Base-by-base conservation (phyloP, 2,113 vertebrate species). In the Phainopepla nitens region DNA sequence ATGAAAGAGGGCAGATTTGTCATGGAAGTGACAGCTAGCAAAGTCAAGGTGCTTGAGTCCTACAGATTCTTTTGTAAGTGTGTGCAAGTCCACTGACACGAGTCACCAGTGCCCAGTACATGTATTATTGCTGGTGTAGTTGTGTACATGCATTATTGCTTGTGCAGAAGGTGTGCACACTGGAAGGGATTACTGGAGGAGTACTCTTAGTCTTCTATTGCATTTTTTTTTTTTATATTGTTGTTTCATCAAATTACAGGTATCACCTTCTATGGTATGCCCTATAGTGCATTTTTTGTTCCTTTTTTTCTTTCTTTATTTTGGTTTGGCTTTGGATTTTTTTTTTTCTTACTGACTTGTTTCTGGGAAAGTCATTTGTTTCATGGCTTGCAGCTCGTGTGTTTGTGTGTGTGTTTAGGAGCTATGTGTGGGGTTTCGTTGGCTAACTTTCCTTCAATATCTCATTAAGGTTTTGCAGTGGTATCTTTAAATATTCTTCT, bases 361-460 rank as follows among this genome's bases (percentile, higher is more conserved):
- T 98, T 98, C 97, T 98, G 97, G 98, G 98, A 98, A 98, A 98
- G 98, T 98, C 98, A 98, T 98, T 97, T 97, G 91, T 97, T 97
- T 97, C 94, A 96, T 97, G 98, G 96, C 97, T 97, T 98, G 97
- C 96, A 62, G 94, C 94, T 96, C 29, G 64, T 97, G 92, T 96
- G 83, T 95, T 86, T 87, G 96, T 94, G 94, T 96, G 66, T 91
- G 96, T 97, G 94, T 97, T 92, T 53, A 97, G 93, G 95, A 98
- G 97, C 97, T 96, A 90, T 95, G 93, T 97, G 92, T 97, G 97
- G 96, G 97, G 93, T 94, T 97, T 97, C 94, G 96, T 96, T 96
- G 94, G 95, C 96, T 97, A 97, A 94, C 89, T 97, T 97, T 93
- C 93, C 93, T 97, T 95, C 93, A 96, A 95, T 96, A 97, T 98